Conservation (phyloP, 64 coral and sea anemone genomes). For the Montipora cactus region DNA sequence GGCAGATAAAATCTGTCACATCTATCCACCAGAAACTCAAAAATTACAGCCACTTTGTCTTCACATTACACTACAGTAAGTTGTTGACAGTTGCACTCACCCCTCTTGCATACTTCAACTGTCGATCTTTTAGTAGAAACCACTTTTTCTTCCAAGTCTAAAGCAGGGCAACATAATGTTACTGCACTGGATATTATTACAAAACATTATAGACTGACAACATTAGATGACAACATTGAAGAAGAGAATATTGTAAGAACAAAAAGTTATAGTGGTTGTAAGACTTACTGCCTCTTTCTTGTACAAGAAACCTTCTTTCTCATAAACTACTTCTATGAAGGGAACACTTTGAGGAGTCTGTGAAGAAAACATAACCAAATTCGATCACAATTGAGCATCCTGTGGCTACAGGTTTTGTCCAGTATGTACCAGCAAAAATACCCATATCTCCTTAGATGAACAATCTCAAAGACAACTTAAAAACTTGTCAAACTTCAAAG, state of each 20-base stretch:
- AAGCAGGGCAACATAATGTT: neutral
- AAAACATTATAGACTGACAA: no score
- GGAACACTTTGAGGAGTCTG: constrained; percentile 14
- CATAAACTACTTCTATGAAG: constrained; percentile 64
- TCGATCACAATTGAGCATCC: neutral
- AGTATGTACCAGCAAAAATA: no score
- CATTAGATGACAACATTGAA: neutral
- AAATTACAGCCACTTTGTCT: no score
- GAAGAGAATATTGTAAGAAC: neutral
- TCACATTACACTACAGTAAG: no score
- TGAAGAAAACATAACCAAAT: neutral
- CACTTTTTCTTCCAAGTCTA: constrained; percentile 72
- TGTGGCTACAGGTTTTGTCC: neutral
- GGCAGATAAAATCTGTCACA: no score
- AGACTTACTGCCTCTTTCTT: constrained; percentile 75
- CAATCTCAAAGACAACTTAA: no score
- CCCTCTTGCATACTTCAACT: constrained; percentile 82
- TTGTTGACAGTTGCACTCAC: constrained; percentile 37
- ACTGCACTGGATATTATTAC: no score
- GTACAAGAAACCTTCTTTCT: constrained; percentile 84
- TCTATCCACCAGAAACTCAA: no score
- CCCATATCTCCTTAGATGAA: no score
- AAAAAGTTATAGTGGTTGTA: neutral
- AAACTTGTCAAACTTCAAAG: no score
- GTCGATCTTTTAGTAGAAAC: constrained; percentile 88